Conservation (phyloP, 2,797 vertebrate genomes). For the Oreortyx pictus region DNA sequence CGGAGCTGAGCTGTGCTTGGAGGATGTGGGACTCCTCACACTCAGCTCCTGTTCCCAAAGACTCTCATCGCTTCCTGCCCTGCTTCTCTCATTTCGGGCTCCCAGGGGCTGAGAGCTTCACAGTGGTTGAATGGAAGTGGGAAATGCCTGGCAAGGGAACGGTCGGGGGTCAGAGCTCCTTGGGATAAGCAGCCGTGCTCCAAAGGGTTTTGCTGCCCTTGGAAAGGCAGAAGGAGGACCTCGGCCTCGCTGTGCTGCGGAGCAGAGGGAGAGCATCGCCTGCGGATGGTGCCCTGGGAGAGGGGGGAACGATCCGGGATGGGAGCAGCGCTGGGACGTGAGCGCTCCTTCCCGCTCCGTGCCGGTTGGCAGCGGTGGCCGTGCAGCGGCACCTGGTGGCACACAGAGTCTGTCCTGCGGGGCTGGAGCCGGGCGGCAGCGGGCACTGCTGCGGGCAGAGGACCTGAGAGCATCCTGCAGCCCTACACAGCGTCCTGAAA, state of each 20-base stretch:
- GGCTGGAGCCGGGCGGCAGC: not conserved
- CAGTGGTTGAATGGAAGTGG: not conserved
- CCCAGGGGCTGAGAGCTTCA: conserved; percentile 13
- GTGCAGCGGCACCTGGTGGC: not conserved
- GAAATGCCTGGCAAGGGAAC: too few relatives aligned
- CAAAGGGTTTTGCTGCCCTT: not conserved
- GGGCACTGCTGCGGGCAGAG: too few relatives aligned
- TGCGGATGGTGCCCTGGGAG: accelerated
- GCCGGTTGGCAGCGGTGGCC: not conserved
- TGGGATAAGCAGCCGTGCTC: not conserved
- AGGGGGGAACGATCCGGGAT: not conserved
- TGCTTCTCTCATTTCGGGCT: not conserved
- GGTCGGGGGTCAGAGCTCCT: not conserved
- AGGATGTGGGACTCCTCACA: not conserved
- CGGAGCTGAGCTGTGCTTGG: accelerated
- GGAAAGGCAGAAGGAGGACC: not conserved
- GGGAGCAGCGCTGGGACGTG: not conserved
- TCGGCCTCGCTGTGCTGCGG: accelerated
- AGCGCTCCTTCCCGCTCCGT: not conserved
- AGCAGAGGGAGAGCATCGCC: not conserved
- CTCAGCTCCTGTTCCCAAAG: not conserved
- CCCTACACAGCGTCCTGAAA: not conserved
- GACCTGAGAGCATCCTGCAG: not conserved
- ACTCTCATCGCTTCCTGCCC: not conserved
- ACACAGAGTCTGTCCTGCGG: not conserved